These are phyloP conservation scores for Cephalopterus ornatus DNA, from an alignment of 2,113 vertebrate species.

Conservation along the genomic window DNA sequence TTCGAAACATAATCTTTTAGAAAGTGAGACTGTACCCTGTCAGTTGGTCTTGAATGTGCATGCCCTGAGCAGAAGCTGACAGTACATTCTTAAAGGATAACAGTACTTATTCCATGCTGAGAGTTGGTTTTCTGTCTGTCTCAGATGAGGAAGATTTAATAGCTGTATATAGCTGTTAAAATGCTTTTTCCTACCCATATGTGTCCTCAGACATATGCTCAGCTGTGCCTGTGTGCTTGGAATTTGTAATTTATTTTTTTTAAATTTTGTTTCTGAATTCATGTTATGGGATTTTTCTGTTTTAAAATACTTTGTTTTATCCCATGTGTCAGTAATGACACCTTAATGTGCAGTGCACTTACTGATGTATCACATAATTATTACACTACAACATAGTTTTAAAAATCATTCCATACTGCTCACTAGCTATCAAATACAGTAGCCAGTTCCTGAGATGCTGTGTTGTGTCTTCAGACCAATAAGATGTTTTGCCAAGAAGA, in stretches of 20 bases:
- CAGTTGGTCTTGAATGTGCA: background rate
- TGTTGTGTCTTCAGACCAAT: background rate
- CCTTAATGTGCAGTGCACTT: background rate
- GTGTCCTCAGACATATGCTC: background rate
- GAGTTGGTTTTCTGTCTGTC: background rate
- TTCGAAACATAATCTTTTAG: background rate
- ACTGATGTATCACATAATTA: background rate
- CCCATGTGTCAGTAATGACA: background rate
- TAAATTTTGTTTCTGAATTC: background rate
- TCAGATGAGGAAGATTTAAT: background rate
- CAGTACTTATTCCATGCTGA: background rate
- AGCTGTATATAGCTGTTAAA: background rate
- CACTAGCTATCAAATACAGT: background rate
- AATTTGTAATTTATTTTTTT: background rate
- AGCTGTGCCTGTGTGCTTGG: background rate
- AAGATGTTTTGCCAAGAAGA: background rate
- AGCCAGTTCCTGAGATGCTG: background rate
- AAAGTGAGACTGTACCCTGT: background rate
- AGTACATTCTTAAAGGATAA: background rate
- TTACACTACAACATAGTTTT: background rate
- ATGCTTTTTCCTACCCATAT: background rate
- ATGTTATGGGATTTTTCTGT: background rate
- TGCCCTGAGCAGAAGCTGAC: background rate
- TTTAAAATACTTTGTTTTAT: background rate
- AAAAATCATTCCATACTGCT: background rate